Conservation (phyloP, 2,888 invertebrate genomes). For the Theodoxus fluviatilis region DNA sequence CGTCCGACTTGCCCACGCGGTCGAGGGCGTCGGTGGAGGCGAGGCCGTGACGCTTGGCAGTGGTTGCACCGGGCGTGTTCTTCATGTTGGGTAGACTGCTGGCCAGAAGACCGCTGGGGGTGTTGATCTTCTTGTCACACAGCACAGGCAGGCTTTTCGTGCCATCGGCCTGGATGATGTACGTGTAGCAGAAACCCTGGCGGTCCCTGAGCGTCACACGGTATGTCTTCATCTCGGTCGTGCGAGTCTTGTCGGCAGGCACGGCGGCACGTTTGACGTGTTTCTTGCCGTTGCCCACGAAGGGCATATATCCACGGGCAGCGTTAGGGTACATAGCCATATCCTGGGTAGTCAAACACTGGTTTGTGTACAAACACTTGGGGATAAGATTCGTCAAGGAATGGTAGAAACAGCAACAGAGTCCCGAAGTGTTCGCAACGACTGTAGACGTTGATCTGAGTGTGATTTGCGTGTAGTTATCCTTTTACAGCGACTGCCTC, state of each 20-base stretch:
- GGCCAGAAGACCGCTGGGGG: slow-evolving; percentile 26
- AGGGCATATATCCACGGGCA: slow-evolving; percentile 58
- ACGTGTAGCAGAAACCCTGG: slow-evolving; percentile 53
- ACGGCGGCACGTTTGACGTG: slow-evolving; percentile 36
- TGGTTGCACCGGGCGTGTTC: slow-evolving; percentile 23
- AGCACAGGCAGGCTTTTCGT: slow-evolving; percentile 51
- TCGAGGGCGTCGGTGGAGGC: slow-evolving; percentile 29
- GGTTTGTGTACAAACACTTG: slow-evolving; percentile 4
- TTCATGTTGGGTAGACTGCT: slow-evolving; percentile 33
- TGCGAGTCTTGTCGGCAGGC: slow-evolving; percentile 18
- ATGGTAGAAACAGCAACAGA: slow-evolving; percentile 6
- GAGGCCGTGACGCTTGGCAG: slow-evolving; percentile 26
- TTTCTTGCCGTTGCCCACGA: slow-evolving; percentile 48
- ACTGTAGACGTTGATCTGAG: slow-evolving; percentile 19
- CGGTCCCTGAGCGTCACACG: slow-evolving; percentile 54
- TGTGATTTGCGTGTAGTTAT: background rate
- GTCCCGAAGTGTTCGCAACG: background rate
- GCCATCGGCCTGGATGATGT: slow-evolving; percentile 56
- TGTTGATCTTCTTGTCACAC: slow-evolving; percentile 41
- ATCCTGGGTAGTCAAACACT: background rate
- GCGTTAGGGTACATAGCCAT: slow-evolving; percentile 61
- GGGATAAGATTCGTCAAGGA: slow-evolving; percentile 1
- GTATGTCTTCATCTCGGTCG: slow-evolving; percentile 48
- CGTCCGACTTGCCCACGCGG: slow-evolving; percentile 37
- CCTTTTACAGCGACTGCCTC: slow-evolving; percentile 17